Conservation (phyloP, 92 coral and sea anemone genomes). For the Porites cylindrica region DNA sequence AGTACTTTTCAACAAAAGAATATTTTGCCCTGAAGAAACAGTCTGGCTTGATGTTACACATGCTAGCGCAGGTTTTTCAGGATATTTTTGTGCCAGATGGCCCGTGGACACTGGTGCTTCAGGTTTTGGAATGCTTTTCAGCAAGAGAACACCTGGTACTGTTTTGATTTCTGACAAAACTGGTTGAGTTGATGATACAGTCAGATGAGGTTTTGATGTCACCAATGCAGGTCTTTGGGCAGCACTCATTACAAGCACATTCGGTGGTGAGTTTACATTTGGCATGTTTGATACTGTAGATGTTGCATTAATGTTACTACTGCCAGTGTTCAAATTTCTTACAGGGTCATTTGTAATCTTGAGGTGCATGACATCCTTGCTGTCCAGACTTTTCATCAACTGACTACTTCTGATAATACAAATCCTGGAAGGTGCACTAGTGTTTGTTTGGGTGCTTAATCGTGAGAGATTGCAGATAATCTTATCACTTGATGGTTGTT, state of each 20-base stretch:
- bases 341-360: conserved; percentile 74
- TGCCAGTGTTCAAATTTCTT: conserved; percentile 34
- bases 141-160: neutral
- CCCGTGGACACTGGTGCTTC: neutral
- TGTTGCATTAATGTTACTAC: neutral
- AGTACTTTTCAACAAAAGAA: neutral
- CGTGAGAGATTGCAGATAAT: conserved; percentile 83
- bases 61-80: neutral
- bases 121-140: neutral
- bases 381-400: conserved; percentile 73
- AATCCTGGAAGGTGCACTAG: conserved; percentile 47
- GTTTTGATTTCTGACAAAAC: neutral
- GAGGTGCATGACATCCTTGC: conserved; percentile 84
- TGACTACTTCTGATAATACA: conserved; percentile 64
- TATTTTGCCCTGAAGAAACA: neutral
- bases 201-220: neutral
- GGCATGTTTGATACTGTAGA: neutral
- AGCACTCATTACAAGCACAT: conserved; percentile 1
- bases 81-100: neutral
- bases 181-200: neutral
- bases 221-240: conserved; percentile 8
- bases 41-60: neutral
- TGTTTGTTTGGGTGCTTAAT: conserved; percentile 44
- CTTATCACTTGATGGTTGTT: conserved; percentile 51
- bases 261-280: neutral